Evolutionary conservation across 2,113 vertebrate species (phyloP), one percentile per base, ranked within the genome.

Genomic region (Engystomops pustulosus): DNA sequence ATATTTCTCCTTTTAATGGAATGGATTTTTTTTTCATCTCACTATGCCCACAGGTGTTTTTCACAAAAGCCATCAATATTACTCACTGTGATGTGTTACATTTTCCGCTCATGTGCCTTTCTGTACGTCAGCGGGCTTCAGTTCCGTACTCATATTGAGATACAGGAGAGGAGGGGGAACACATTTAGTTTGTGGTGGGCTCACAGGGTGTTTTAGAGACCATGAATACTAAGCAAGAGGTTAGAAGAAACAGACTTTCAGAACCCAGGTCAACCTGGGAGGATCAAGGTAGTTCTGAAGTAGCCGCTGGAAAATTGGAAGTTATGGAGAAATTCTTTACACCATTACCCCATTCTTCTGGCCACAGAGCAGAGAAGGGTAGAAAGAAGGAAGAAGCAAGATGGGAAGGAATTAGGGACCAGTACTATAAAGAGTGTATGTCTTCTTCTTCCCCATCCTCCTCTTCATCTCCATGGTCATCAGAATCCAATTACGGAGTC

Each of bases 381-480:
- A 25, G 36, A 78, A 44, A 41, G 87, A 86, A 86, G 80, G 86
- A 49, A 60, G 47, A 60, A 86, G 88, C 81, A 69, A 86, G 3
- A 34, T 74, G 55, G 83, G 45, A 79, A 15, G 49, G 60, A 14
- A 25, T 45, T 11, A 36, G 30, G 23, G 75, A 85, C 18, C 75
- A 77, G 23, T 79, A 79, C 18, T 78, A 79, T 70, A 47, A 88
- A 86, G 85, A 85, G 81, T 45, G 44, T 44, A 12, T 25, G 4
- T 80, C 69, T n/a, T 68, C 75, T 30, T 79, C 84, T 3, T 87
- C 91, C 1, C 90, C 84, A 0, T 88, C 90, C 15, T 86, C 87
- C 4, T 90, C 90, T 9, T 90, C 90, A 18, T 93, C 91, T 0
- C 88, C 87, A 70, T 95, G 91, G 92, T 90, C 90, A 53, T 93